Conservation (phyloP, 2,797 vertebrate species). For the Siniperca undulata region DNA sequence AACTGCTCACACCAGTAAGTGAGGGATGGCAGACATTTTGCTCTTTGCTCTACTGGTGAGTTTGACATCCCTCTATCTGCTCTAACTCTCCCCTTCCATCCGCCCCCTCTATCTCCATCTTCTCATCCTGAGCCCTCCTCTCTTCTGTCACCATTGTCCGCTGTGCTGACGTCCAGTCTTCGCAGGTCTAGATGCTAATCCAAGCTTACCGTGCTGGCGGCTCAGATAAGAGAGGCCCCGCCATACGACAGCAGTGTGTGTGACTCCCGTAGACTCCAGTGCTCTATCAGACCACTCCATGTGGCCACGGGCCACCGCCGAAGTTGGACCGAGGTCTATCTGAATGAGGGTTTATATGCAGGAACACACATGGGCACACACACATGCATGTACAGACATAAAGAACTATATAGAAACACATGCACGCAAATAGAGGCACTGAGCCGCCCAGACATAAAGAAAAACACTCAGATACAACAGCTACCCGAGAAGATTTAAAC, state of each 20-base stretch:
- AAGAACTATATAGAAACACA: constrained; percentile 54
- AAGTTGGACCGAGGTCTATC: constrained; percentile 79
- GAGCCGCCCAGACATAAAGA: constrained; percentile 60
- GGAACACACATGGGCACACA: constrained; percentile 66
- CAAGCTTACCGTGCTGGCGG: constrained; percentile 86
- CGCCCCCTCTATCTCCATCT: constrained; percentile 68
- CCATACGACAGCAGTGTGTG: constrained; percentile 74
- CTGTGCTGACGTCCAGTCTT: constrained; percentile 83
- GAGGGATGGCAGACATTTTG: constrained; percentile 17
- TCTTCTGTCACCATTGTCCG: constrained; percentile 74
- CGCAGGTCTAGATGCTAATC: constrained; percentile 88
- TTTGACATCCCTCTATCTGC: constrained; percentile 60
- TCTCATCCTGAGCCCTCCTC: constrained; percentile 67
- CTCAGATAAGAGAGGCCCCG: constrained; percentile 85
- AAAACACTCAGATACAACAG: constrained; percentile 64
- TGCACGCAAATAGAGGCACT: constrained; percentile 37
- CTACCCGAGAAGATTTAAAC: constrained; percentile 79
- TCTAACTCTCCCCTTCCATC: constrained; percentile 47
- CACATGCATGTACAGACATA: constrained; percentile 29
- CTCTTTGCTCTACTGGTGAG: constrained; percentile 54
- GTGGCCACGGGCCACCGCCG: constrained; percentile 82
- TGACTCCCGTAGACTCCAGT: constrained; percentile 77
- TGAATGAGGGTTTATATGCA: constrained; percentile 74
- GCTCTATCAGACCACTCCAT: constrained; percentile 82
- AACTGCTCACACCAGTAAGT: constrained; percentile 35